Evolutionary conservation across 2,797 vertebrate species (phyloP), one percentile per base, ranked within the genome.

Genomic region (Poeciliopsis gracilis): DNA sequence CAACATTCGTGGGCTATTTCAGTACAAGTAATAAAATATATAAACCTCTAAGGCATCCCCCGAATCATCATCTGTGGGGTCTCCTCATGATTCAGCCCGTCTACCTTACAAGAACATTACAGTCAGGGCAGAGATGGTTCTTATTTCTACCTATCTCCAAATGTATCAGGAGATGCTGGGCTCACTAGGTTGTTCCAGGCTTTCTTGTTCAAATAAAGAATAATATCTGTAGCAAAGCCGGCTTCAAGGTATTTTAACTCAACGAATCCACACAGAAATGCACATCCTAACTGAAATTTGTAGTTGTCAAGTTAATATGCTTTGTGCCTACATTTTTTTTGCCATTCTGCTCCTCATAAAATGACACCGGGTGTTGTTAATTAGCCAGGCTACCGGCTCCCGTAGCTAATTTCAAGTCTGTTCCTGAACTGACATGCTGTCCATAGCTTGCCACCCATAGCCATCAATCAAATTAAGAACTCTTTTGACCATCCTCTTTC

Each of bases 1-100:
- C 38, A 82, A 59, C 55, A 84, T 86, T 80, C 86, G 33, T 80
- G 84, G 80, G 79, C 38, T 73, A 84, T 91, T 93, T 90, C 76
- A 88, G 84, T 28, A 73, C 43, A n/a, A n/a, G 61, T 79, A 80
- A 83, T 89, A 85, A 38, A 51, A 86, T 78, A 86, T 13, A 38
- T n/a, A 85, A 79, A 76, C 72, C 66, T 73, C 57, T 76, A 45
- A 41, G 16, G 33, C 67, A 38, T 81, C 10, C 77, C 33, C n/a
- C 72, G n/a, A 75, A 7, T 61, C 2, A 49, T 81, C 77, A 67
- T 73, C 78, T 79, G 16, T 77, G 57, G 79, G 10, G 46, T 76
- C 77, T 87, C 46, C 49, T 72, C 63, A 25, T 73, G 53, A 81
- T 78, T 38, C 76, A 61, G 51, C 20, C 45, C 20, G n/a, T 51